Evolutionary conservation across 2,888 invertebrate species (phyloP), one percentile per base, ranked within the genome.

Genomic region (Polydesmus complanatus): DNA sequence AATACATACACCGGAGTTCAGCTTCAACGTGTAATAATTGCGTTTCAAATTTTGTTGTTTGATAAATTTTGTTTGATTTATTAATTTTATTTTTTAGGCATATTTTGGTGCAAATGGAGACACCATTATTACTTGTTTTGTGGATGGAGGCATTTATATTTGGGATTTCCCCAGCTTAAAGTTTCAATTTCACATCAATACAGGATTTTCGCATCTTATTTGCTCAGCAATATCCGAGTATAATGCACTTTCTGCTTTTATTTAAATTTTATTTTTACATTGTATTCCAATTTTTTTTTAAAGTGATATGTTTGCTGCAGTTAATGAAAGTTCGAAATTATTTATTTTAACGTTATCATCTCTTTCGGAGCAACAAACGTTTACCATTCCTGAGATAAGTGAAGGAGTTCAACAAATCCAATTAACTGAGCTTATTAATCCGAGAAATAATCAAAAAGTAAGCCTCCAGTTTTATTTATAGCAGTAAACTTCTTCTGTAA

Each of bases 151-250:
- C 27, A 49, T 57, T 19, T 22, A 49, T 50, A 14, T 25, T 5
- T 57, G 57, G 57, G 50, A 57, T 19, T 57, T 57, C 27, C 57
- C 57, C n/a, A 50, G 26, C 19, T 57, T 57, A 22, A 47, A 50
- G 23, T 57, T 27, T 57, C 49, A 57, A 26, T 23, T 23, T 23
- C 57, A 57, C 22, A 19, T 49, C 11, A 19, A 51, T n/a, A n/a
- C 5, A 14, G 51, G n/a, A 21, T 22, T 19, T 51, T 51, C 22
- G 21, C 3, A 51, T 8, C 51, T 21, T 51, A 5, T 8, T 5
- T n/a, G 3, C 5, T 22, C 22, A 19, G 19, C 51, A 8, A 51
- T 22, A 22, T 21, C 51, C 19, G 3, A 8, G 51, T 37, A 37
- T n/a, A n/a, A n/a, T n/a, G n/a, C n/a, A n/a, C n/a, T n/a, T n/a